A percentile compares a stretch with the other conserved stretches of the same genome.
Evolutionary conservation across 2,797 vertebrate genomes (phyloP).

Genomic region (Sylvia borin): DNA sequence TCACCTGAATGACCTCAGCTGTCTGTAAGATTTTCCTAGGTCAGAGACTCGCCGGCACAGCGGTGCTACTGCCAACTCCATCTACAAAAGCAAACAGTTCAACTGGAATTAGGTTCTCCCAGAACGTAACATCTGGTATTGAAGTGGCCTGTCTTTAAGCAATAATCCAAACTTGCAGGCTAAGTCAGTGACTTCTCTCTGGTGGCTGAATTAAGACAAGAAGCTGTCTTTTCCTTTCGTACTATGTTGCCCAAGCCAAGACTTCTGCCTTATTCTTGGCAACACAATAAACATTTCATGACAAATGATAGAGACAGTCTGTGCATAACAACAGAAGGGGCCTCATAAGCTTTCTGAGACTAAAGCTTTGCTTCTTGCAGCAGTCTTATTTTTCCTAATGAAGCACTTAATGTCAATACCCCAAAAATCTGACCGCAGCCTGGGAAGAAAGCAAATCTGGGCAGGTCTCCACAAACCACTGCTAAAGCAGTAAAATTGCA

Average conservation of each 20-base stretch:
- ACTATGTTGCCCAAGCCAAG: not conserved
- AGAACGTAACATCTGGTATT: not conserved
- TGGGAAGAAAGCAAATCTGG: not conserved
- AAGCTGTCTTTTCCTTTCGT: not conserved
- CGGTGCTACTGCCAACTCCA: constrained; percentile 94
- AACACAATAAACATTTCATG: not conserved
- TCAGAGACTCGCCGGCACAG: constrained; percentile 94
- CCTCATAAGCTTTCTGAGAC: not conserved
- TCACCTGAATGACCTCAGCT: constrained; percentile 95
- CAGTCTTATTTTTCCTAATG: not conserved
- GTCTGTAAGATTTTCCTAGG: constrained; percentile 89
- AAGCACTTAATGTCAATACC: not conserved
- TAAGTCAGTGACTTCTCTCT: not conserved
- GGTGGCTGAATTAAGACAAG: not conserved
- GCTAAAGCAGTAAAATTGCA: not conserved
- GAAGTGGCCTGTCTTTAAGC: not conserved
- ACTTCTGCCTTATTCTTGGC: not conserved
- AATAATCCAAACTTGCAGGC: not conserved
- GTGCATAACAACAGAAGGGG: not conserved
- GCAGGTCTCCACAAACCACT: not conserved
- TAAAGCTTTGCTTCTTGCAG: not conserved
- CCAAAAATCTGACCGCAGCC: not conserved
- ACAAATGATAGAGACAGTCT: not conserved
- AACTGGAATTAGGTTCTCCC: not conserved
- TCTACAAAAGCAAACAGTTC: constrained; percentile 77